These are phyloP conservation scores for Diplogasteroides magnus DNA, from an alignment of 1,140 invertebrate species.

Conservation along the genomic window DNA sequence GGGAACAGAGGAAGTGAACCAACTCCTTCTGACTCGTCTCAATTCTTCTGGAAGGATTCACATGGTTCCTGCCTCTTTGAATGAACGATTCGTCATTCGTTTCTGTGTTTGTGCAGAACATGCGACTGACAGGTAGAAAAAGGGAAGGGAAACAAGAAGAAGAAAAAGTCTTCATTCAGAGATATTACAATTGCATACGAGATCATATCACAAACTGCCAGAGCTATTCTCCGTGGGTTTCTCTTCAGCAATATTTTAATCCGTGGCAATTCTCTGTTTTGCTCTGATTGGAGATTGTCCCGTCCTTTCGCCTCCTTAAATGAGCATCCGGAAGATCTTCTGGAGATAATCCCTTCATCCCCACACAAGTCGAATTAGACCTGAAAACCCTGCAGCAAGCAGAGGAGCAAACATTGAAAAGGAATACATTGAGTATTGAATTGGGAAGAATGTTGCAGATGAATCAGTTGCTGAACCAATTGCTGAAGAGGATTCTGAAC, in stretches of 20 bases:
- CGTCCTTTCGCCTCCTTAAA: no score
- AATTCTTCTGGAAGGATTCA: conserved; percentile 93
- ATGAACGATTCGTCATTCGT: conserved; percentile 66
- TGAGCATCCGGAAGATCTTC: no score
- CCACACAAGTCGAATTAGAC: no score
- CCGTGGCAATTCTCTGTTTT: no score
- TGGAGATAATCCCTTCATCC: no score
- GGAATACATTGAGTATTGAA: neutral
- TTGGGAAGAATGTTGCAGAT: neutral
- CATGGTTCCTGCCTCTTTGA: conserved; percentile 69
- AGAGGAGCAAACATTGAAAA: conserved; percentile 16
- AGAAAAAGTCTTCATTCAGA: neutral
- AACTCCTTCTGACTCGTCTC: conserved; percentile 83
- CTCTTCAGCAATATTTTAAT: no score
- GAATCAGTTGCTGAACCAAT: conserved; percentile 48
- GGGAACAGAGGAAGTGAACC: conserved; percentile 82
- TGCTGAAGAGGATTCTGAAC: conserved; percentile 48
- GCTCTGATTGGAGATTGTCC: no score
- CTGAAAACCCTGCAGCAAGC: no score
- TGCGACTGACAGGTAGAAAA: conserved; percentile 60
- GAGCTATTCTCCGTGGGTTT: conserved; percentile 33
- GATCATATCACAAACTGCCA: conserved; percentile 46
- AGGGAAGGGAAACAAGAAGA: neutral
- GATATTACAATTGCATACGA: conserved; percentile 52
- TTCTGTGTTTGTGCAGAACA: conserved; percentile 90